Base-by-base conservation (phyloP, 2,888 invertebrate species). In the Podotricha telesiphe region DNA sequence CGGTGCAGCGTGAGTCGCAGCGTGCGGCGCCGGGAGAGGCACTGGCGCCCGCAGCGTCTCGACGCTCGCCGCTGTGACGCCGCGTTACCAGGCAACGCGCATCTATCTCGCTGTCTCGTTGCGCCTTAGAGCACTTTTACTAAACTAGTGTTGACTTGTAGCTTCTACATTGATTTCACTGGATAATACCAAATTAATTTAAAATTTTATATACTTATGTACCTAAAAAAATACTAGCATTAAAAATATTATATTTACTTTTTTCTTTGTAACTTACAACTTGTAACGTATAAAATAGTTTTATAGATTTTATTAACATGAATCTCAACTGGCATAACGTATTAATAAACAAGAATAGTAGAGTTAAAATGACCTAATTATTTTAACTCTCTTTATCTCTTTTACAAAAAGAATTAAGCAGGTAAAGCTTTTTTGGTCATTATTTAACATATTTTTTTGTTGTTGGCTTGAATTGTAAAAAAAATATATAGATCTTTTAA, bases 31-130 rank as follows among this genome's bases (percentile, higher is more conserved):
- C 83, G 82, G 78, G 85, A 82, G 78, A 77, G 77, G 82, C 78
- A 87, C 87, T 87, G 88, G 85, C 88, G 86, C 79, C 83, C 85
- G 86, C 88, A 86, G 88, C 89, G 87, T 88, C 90, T 86, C 88
- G 88, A 83, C 87, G 87, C 83, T 79, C 85, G 83, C 78, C 85
- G 80, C 79, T 82, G 83, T 82, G 89, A 86, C 89, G 89, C 82
- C 73, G 78, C 82, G 92, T 93, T 89, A 89, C 92, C 82, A 84
- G 76, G 92, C 89, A 89, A 92, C 92, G 75, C 73, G 70, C 73
- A 73, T 74, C 74, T 72, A 72, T 74, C 74, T 72, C 70, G 20
- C 47, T 69, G 67, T 68, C 53, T 65, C 63, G 50, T 63, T 42
- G 70, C 65, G 70, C 53, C 56, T 55, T 20, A 56, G 40, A 65